Conservation (phyloP, 2,888 invertebrate species). For the Nephrocerus scutellatus region DNA sequence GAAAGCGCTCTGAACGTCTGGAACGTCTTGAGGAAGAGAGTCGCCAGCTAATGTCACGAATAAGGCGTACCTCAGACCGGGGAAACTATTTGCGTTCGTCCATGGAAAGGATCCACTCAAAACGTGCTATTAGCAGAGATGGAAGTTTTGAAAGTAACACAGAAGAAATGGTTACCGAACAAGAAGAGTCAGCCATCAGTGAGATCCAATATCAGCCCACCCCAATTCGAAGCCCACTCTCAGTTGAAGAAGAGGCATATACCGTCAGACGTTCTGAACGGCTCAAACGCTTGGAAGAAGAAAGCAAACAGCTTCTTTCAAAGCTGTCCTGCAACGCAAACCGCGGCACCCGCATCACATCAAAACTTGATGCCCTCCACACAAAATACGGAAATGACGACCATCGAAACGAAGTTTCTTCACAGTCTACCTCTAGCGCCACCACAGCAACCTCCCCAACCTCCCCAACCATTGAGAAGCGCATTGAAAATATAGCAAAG, state of each 20-base stretch:
- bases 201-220: neutral
- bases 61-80: constrained; percentile 61
- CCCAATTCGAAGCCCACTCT: constrained; percentile 32
- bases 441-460: neutral
- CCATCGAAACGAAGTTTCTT: constrained; percentile 8
- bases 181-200: constrained; percentile 4
- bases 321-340: constrained; percentile 34
- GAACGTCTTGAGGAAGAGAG: constrained; percentile 73
- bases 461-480: constrained; percentile 29
- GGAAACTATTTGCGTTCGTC: constrained; percentile 40
- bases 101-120: constrained; percentile 33
- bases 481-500: constrained; percentile 38
- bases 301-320: constrained; percentile 63
- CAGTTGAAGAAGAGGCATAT: constrained; percentile 36
- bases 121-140: constrained; percentile 35
- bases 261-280: constrained; percentile 35
- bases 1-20: constrained; percentile 39
- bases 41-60: constrained; percentile 65
- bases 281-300: constrained; percentile 62
- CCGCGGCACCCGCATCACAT: constrained; percentile 31
- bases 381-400: constrained; percentile 30
- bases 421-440: neutral
- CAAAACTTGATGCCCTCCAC: constrained; percentile 37
- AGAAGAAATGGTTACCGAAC: constrained; percentile 29
- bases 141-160: constrained; percentile 42